Evolutionary conservation across 1,140 invertebrate genomes (phyloP).

Genomic region (Eueides isabella): DNA sequence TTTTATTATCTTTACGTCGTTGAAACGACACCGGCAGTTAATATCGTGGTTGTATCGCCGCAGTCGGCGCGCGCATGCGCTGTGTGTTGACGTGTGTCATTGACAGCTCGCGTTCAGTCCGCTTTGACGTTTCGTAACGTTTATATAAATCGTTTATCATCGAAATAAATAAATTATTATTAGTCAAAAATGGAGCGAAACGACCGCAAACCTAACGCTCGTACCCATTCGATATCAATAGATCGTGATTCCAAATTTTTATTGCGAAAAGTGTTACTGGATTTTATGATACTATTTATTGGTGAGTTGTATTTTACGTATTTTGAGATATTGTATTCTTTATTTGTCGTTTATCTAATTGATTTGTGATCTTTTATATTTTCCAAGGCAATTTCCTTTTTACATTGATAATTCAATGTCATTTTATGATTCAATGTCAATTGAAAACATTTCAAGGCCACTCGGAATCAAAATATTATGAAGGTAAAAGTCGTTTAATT

Average conservation of each 20-base stretch:
- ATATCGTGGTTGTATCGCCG: constrained; percentile 15
- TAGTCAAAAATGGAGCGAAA: constrained; percentile 68
- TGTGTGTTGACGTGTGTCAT: constrained; percentile 57
- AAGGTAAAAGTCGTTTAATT: neutral
- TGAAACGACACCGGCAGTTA: constrained; percentile 7
- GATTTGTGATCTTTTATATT: constrained; percentile 14
- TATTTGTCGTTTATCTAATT: neutral
- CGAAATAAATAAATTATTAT: constrained; percentile 16
- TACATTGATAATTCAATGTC: constrained; percentile 24
- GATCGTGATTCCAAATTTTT: constrained; percentile 70
- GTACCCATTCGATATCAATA: constrained; percentile 62
- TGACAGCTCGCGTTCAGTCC: constrained; percentile 47
- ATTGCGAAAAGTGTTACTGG: constrained; percentile 72
- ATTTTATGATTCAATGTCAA: too few species aligned
- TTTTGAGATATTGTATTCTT: neutral
- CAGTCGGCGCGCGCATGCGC: constrained; percentile 76
- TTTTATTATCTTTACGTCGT: constrained; percentile 13
- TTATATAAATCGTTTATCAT: constrained; percentile 44
- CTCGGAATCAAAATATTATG: constrained; percentile 6
- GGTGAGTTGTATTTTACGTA: constrained; percentile 56
- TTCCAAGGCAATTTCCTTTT: constrained; percentile 12
- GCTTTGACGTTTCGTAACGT: constrained; percentile 65
- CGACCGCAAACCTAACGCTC: constrained; percentile 63
- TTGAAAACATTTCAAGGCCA: constrained; percentile 33
- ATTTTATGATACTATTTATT: constrained; percentile 71